phyloP scores from a whole-genome alignment of 2,113 vertebrate genomes.

The Macroglossus sobrinus region DNA sequence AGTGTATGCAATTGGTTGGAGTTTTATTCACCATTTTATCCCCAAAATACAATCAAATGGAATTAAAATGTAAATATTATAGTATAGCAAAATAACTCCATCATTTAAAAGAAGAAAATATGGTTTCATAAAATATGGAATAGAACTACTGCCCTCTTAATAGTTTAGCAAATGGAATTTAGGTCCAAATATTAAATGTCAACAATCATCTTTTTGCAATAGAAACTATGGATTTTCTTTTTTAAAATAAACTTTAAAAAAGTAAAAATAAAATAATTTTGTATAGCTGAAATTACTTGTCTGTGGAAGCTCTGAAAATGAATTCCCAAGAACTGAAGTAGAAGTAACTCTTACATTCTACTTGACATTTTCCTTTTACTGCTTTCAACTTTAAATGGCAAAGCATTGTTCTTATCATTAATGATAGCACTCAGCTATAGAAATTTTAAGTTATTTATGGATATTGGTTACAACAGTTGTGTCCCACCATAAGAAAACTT shows the following conservation, averaged over 20 bases:
- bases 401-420: conserved; percentile 42
- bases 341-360: background rate
- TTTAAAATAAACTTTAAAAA: background rate
- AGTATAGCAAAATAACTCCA: background rate
- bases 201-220: background rate
- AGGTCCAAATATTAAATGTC: background rate
- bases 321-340: conserved; percentile 22
- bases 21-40: background rate
- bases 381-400: conserved; percentile 42
- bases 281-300: conserved; percentile 15
- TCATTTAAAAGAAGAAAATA: background rate
- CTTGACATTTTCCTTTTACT: conserved; percentile 45
- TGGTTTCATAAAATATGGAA: background rate
- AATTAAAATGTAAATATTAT: background rate
- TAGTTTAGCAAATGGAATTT: background rate
- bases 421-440: conserved; percentile 2
- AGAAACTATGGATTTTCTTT: background rate
- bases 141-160: background rate
- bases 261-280: conserved; percentile 1
- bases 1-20: background rate
- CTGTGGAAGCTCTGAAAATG: background rate
- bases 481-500: background rate
- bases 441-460: conserved; percentile 21
- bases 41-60: background rate
- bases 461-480: background rate